phyloP scores from a whole-genome alignment of 2,797 vertebrate species.

The Phrynocephalus vlangalii region DNA sequence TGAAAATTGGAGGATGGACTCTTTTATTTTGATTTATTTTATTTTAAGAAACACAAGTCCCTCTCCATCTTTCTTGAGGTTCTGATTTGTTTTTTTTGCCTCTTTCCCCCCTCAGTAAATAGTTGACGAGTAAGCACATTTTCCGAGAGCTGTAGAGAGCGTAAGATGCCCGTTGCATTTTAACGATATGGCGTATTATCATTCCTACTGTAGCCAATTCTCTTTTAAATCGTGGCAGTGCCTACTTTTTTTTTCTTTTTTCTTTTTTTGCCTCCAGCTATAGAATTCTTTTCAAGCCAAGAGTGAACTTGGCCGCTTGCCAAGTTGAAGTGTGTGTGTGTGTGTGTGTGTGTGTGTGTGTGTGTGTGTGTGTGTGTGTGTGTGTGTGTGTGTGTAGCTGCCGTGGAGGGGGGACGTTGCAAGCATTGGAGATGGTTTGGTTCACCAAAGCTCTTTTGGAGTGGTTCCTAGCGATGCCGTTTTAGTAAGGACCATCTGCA shows the following conservation, averaged over 20 bases:
- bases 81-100: constrained; percentile 79
- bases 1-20: no score
- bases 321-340: constrained; percentile 54
- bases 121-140: constrained; percentile 85
- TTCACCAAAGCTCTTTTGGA: constrained; percentile 82
- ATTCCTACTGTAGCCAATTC: constrained; percentile 88
- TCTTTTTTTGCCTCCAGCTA: constrained; percentile 81
- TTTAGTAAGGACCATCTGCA: constrained; percentile 84
- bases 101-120: constrained; percentile 77
- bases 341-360: no score
- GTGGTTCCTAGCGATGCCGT: constrained; percentile 84
- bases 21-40: constrained; percentile 32
- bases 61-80: constrained; percentile 73
- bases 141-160: constrained; percentile 82
- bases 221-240: constrained; percentile 90
- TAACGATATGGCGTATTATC: constrained; percentile 87
- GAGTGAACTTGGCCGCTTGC: constrained; percentile 84
- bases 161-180: constrained; percentile 89
- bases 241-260: constrained; percentile 67
- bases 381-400: no score
- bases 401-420: background rate
- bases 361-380: no score
- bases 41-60: constrained; percentile 50
- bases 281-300: constrained; percentile 86
- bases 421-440: constrained; percentile 85